These are phyloP conservation scores for Falco peregrinus DNA, from an alignment of 2,797 vertebrate genomes.

Conservation along the genomic window DNA sequence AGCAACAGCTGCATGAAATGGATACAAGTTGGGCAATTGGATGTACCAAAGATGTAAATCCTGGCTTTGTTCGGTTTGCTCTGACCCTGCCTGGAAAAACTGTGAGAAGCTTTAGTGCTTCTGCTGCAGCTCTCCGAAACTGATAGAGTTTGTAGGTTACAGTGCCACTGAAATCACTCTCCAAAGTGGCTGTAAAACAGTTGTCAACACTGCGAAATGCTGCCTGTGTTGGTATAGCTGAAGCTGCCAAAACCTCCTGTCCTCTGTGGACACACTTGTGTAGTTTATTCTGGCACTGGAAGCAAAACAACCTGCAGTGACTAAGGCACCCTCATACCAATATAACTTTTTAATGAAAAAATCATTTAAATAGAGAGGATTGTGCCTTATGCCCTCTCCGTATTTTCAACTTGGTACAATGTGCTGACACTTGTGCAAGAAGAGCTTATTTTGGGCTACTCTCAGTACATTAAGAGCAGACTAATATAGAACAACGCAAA, in stretches of 20 bases:
- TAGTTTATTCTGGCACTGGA: constrained; percentile 59
- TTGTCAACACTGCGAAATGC: constrained; percentile 37
- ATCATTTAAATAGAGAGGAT: constrained; percentile 53
- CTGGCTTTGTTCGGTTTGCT: constrained; percentile 50
- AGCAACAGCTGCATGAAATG: constrained; percentile 64
- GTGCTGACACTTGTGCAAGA: not conserved
- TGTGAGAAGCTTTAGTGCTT: constrained; percentile 49
- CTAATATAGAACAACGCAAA: not conserved
- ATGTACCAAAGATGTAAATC: constrained; percentile 49
- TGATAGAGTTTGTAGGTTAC: constrained; percentile 27
- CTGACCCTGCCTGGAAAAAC: constrained; percentile 59
- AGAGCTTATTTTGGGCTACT: not conserved
- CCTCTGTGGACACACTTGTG: constrained; percentile 35
- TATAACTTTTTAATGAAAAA: constrained; percentile 46
- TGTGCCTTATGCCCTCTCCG: constrained; percentile 36
- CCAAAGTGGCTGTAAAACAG: constrained; percentile 68
- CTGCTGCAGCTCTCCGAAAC: constrained; percentile 2
- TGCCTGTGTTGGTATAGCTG: constrained; percentile 45
- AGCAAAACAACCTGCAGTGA: constrained; percentile 60
- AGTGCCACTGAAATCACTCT: constrained; percentile 58
- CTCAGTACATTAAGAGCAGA: not conserved
- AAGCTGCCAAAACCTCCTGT: constrained; percentile 60
- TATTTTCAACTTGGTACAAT: not conserved
- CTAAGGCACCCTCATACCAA: constrained; percentile 42
- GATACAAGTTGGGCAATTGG: constrained; percentile 57